Evolutionary conservation across 2,888 invertebrate genomes (phyloP).

Genomic region (Epistrophe eligans): DNA sequence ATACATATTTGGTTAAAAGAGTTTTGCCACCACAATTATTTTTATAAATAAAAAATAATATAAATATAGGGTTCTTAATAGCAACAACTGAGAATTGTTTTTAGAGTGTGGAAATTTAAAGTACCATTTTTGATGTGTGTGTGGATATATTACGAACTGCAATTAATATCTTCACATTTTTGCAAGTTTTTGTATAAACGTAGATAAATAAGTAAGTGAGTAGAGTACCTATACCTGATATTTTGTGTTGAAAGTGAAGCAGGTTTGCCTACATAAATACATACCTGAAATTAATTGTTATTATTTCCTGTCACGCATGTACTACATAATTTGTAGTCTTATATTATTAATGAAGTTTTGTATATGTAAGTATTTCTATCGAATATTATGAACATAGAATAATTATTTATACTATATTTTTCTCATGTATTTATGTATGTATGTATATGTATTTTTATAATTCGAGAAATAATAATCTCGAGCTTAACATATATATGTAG

Average conservation of each 20-base stretch:
- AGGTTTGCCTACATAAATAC: neutral
- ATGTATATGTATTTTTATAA: neutral
- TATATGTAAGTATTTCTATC: neutral
- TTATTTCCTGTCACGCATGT: constrained; percentile 61
- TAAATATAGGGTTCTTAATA: neutral
- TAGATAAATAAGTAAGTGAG: neutral
- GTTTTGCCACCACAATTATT: neutral
- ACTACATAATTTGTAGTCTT: neutral
- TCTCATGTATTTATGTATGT: neutral
- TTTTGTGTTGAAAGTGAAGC: neutral
- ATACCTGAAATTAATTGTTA: constrained; percentile 43
- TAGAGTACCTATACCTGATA: neutral
- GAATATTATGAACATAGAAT: constrained; percentile 13
- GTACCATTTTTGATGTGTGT: neutral
- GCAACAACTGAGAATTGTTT: neutral
- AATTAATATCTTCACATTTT: constrained; percentile 12
- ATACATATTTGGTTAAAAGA: too few relatives aligned
- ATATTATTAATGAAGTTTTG: constrained; percentile 6
- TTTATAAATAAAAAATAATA: neutral
- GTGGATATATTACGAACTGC: neutral
- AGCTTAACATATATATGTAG: neutral
- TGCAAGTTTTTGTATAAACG: neutral
- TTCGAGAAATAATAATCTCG: neutral
- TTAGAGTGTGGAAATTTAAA: neutral
- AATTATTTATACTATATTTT: neutral